Evolutionary conservation across 2,113 vertebrate genomes (phyloP), one percentile per base, ranked within the genome.

Genomic region (Prochilodus magdalenae): DNA sequence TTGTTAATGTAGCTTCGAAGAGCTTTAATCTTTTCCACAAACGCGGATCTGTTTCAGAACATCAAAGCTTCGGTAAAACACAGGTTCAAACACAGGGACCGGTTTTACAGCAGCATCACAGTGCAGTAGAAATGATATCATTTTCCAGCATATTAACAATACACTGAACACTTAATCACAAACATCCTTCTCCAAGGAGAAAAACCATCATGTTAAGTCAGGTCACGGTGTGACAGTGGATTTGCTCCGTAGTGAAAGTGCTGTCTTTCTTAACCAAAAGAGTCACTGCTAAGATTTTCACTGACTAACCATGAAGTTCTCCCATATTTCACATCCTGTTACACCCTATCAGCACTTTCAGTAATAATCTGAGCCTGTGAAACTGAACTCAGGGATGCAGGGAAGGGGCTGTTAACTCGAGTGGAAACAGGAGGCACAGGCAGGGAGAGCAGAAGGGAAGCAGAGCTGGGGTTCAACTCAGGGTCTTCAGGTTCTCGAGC

Each of bases 391-490:
- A 27, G 73, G 53, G 40, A 24, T 66, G 36, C 20, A 36, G 65
- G 55, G 22, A 55, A 69, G 72, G 70, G 5, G 24, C 53, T 30
- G 77, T 7, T 29, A 62, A 16, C 0, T 27, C 60, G 3, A 55
- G 36, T 33, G 59, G 11, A 8, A 30, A 36, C 24, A 36, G 47
- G 30, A 76, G 27, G 74, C 14, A 15, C 18, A 60, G 62, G 60
- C 36, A 53, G 33, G 40, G 53, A 49, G 10, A 77, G 15, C 30
- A 73, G 49, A 10, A 62, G 57, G 27, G 36, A 1, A 26, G 67
- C 12, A 0, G 44, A 22, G 75, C 7, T 10, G 49, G 67, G 70
- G 90, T 94, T 97, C 95, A 99, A 66, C 91, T 93, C 76, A 99
- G 94, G 5, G 73, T 92, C 86, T 85, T 90, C 0, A 95, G 94